Evolutionary conservation across 2,113 vertebrate species (phyloP).

Genomic region (Saccopteryx leptura): DNA sequence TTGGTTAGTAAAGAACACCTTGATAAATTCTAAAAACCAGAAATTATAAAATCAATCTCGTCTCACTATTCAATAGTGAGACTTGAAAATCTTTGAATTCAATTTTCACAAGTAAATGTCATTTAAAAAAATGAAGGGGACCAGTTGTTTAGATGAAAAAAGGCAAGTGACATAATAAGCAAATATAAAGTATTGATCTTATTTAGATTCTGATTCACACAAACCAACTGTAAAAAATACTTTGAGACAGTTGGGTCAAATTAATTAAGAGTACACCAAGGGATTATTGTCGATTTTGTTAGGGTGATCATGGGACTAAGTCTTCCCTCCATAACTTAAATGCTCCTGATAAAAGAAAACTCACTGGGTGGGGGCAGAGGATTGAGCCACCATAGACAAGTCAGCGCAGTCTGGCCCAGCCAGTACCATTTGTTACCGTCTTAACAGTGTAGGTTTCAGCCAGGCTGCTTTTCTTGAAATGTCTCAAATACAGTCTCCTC

Average conservation of each 20-base stretch:
- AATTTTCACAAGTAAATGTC: background rate
- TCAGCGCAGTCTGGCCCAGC: no score
- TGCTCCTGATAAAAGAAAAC: background rate
- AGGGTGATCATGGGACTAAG: no score
- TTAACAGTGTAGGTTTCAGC: background rate
- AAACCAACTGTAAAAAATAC: background rate
- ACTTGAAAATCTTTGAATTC: slow-evolving; percentile 19
- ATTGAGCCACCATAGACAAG: background rate
- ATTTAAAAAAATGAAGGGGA: background rate
- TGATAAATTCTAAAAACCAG: background rate
- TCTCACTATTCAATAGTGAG: background rate
- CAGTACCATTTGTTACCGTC: background rate
- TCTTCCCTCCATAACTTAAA: background rate
- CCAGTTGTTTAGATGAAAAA: background rate
- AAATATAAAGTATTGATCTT: background rate
- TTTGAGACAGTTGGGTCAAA: background rate
- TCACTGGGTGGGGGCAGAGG: background rate
- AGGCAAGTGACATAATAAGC: background rate
- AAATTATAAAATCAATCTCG: background rate
- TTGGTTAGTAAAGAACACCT: slow-evolving; percentile 6
- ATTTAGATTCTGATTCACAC: slow-evolving; percentile 11
- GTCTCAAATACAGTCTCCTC: background rate
- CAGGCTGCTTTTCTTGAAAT: background rate
- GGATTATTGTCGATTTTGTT: background rate
- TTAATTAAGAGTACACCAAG: background rate